Conservation (phyloP, 1,140 invertebrate species). For the Bombyx mandarina region DNA sequence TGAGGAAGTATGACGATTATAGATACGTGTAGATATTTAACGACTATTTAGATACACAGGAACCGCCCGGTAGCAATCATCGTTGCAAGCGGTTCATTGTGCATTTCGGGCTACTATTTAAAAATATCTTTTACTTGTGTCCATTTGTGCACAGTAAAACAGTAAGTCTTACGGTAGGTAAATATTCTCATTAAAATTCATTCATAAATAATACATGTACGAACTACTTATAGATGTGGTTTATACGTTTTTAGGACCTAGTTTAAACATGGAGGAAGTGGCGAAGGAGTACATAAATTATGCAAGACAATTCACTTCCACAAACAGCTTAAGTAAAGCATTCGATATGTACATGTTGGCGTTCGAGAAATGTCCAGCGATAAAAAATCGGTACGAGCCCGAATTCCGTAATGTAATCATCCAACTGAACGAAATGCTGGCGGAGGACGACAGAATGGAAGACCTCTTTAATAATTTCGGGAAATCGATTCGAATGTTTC, state of each 20-base stretch:
- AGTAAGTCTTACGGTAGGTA: constrained; percentile 1
- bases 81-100: too few relatives aligned
- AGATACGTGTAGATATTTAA: too few relatives aligned
- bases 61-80: too few relatives aligned
- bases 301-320: constrained; percentile 28
- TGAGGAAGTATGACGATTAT: too few relatives aligned
- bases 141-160: too few relatives aligned
- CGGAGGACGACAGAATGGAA: constrained; percentile 28
- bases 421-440: constrained; percentile 29
- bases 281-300: constrained; percentile 28
- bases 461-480: constrained; percentile 48
- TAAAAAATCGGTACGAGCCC: constrained; percentile 26
- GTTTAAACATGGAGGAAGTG: constrained; percentile 15
- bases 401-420: constrained; percentile 39
- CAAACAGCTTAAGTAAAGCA: constrained; percentile 34
- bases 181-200: background rate
- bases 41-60: too few relatives aligned
- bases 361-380: constrained; percentile 36
- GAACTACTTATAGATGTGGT: background rate
- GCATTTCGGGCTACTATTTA: too few relatives aligned
- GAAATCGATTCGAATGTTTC: constrained; percentile 38
- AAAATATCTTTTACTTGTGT: too few relatives aligned
- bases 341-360: constrained; percentile 47
- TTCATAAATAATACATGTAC: background rate
- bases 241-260: background rate